A percentile compares a stretch with the other conserved stretches of the same genome.
phyloP scores from a whole-genome alignment of 1,140 invertebrate genomes.

The Trichonephila clavata region DNA sequence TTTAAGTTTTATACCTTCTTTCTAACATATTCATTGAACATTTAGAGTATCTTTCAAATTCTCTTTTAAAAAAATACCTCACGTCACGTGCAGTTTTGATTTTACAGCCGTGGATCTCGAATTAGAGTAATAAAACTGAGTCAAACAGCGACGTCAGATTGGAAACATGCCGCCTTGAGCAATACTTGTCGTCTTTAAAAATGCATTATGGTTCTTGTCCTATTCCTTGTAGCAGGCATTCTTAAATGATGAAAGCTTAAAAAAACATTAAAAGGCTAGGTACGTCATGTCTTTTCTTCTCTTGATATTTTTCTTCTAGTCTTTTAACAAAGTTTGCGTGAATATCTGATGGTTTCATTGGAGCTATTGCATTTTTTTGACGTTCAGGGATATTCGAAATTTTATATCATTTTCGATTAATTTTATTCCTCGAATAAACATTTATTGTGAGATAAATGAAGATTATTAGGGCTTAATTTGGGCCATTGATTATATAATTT shows the following conservation, averaged over 20 bases:
- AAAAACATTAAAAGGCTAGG: constrained; percentile 5
- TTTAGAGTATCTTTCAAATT: not conserved
- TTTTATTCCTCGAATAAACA: too few species aligned
- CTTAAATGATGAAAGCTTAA: not conserved
- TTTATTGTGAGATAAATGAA: too few species aligned
- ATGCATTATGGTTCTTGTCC: constrained; percentile 32
- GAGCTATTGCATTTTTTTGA: constrained; percentile 5
- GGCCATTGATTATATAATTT: too few species aligned
- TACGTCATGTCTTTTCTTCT: not conserved
- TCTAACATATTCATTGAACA: not conserved
- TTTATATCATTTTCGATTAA: not conserved
- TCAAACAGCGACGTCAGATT: constrained; percentile 14
- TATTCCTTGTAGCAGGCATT: not conserved
- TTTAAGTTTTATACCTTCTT: constrained; percentile 6
- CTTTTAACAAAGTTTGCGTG: constrained; percentile 35
- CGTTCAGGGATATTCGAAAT: not conserved
- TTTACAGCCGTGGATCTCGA: not conserved
- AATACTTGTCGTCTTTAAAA: constrained; percentile 9
- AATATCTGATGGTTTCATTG: constrained; percentile 15
- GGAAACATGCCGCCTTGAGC: not conserved
- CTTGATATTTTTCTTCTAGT: not conserved
- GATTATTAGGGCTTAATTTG: too few species aligned
- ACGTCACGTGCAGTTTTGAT: constrained; percentile 17
- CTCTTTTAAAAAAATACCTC: not conserved
- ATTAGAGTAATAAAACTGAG: constrained; percentile 6